Conservation (phyloP, 2,797 vertebrate genomes). For the Hypotaenidia okinawae region DNA sequence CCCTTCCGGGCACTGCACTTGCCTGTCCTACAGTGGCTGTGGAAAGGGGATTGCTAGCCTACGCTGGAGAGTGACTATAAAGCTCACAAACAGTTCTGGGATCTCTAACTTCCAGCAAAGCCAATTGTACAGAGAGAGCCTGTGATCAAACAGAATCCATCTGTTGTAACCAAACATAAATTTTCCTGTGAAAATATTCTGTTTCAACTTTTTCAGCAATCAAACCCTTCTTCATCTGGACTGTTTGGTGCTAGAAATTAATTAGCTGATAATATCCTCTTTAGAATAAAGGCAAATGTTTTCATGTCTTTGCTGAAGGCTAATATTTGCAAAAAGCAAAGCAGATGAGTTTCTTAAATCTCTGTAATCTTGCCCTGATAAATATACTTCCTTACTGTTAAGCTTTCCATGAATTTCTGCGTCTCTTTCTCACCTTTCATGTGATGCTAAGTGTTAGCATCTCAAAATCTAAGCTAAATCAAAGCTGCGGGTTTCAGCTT, state of each 20-base stretch:
- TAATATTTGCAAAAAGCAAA: slow-evolving; percentile 31
- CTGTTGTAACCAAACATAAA: not conserved
- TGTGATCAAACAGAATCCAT: not conserved
- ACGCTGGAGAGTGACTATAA: not conserved
- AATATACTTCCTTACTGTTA: not conserved
- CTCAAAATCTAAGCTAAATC: not conserved
- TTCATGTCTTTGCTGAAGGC: slow-evolving; percentile 43
- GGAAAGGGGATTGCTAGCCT: not conserved
- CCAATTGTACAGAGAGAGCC: not conserved
- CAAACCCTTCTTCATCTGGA: not conserved
- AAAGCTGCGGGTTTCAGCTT: not conserved
- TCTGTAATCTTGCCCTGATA: not conserved
- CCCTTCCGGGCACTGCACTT: not conserved
- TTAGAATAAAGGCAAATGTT: slow-evolving; percentile 39
- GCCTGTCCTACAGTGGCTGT: not conserved
- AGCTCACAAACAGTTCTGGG: not conserved
- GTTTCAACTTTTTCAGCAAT: slow-evolving; percentile 30
- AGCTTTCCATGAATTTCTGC: not conserved
- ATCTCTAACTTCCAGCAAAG: not conserved
- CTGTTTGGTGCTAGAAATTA: slow-evolving; percentile 40
- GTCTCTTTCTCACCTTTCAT: not conserved
- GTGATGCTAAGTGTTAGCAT: not conserved
- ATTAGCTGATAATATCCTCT: slow-evolving; percentile 15
- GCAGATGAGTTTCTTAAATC: not conserved
- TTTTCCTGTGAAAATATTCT: slow-evolving; percentile 11